Evolutionary conservation across 64 coral and sea anemone species (phyloP), one percentile per base, ranked within the genome.

Genomic region (Pocillopora damicornis): DNA sequence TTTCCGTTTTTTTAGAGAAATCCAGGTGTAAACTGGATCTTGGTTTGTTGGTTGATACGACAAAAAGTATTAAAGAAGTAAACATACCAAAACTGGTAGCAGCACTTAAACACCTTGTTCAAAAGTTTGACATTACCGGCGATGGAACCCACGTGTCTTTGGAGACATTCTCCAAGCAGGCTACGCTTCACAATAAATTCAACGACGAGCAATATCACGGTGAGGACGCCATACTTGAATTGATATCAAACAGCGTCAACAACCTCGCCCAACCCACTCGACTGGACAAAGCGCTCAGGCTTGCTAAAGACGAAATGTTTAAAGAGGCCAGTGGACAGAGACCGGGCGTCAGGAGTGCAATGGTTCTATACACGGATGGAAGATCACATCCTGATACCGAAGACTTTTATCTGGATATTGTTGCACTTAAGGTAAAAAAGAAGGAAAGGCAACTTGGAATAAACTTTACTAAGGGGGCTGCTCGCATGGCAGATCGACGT

Each of bases 1-100:
- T 71, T 71, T 71, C 30, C 30, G 30, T 30, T 71, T 23, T n/a
- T 71, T 7, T 23, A 71, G 67, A 71, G 25, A 71, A 9, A 25
- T 71, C 67, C 22, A 71, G 25, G n/a, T 77, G 75, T 56, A 77
- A 56, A 77, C 75, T 45, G 17, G 75, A 77, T 77, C 75, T 77
- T 58, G 75, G 75, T 45, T 20, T 77, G 75, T 11, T 77, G 15
- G 75, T 77, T 45, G 75, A 77, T 42, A 56, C 37, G 15, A 77
- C 75, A 58, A 77, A 77, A 38, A 77, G 75, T n/a, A 77, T 77
- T 37, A 45, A 56, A 15, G 18, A 56, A 2, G 15, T 6, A 5
- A 77, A 77, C 45, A 37, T 77, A 9, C 75, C 75, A 5, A 77
- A 58, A 58, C 9, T 77, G 75, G 57, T 57, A 17, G 18, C 15